Percentiles rank a stretch among this genome's conserved stretches.
Conservation (phyloP, 2,797 vertebrate species). For the Mus minutoides region DNA sequence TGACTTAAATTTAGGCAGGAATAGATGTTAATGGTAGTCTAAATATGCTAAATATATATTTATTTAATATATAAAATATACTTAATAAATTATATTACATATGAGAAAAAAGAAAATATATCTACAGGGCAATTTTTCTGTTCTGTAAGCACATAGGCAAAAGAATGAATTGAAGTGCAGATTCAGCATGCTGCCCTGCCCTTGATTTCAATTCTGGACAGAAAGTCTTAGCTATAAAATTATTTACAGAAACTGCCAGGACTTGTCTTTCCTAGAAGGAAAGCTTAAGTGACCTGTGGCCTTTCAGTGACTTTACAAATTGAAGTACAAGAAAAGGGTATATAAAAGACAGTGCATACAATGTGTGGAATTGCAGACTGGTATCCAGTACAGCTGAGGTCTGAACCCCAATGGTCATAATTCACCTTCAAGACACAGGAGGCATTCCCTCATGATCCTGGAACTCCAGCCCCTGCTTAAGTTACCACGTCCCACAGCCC, state of each 20-base stretch:
- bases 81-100: background rate
- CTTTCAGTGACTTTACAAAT: background rate
- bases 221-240: background rate
- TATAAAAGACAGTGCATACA: background rate
- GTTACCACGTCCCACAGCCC: no score
- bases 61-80: no score
- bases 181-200: background rate
- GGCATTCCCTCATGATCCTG: no score
- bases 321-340: background rate
- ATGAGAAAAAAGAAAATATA: background rate
- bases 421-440: no score
- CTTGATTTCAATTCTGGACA: background rate
- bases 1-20: background rate
- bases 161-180: background rate
- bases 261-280: background rate
- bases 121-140: background rate
- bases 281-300: background rate
- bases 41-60: no score
- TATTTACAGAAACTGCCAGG: background rate
- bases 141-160: background rate
- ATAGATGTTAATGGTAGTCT: background rate
- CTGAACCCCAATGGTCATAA: no score
- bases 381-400: no score
- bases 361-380: no score
- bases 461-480: no score